These are phyloP conservation scores for Adineta ricciae DNA, from an alignment of 2,888 invertebrate species.

Conservation along the genomic window DNA sequence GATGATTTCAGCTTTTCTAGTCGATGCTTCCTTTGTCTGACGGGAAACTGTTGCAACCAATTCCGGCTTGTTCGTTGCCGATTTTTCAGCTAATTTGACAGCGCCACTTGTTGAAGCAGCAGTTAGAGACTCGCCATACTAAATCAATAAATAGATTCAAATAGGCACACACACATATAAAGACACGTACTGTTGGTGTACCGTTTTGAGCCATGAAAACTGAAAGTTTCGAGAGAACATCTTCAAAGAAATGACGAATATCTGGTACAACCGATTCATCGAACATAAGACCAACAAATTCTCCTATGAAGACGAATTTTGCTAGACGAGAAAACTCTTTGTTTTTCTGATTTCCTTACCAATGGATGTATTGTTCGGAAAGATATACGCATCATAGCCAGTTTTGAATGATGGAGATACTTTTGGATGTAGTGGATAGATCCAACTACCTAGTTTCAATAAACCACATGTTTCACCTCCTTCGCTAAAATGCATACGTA, in stretches of 20 bases:
- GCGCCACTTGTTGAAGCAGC: background rate
- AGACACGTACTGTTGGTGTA: background rate
- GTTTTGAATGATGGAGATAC: constrained; percentile 63
- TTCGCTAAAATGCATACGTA: constrained; percentile 42
- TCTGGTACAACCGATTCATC: constrained; percentile 55
- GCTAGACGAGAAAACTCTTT: too few relatives aligned
- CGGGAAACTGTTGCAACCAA: background rate
- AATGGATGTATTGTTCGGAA: constrained; percentile 59
- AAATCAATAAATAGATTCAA: background rate
- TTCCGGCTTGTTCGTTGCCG: background rate
- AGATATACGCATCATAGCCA: constrained; percentile 63
- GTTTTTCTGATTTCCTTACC: background rate
- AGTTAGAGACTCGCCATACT: background rate
- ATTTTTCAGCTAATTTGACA: background rate
- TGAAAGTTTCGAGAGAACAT: constrained; percentile 55
- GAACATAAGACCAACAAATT: constrained; percentile 61
- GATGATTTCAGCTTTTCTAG: background rate
- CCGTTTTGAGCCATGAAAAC: constrained; percentile 38
- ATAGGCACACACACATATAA: too few relatives aligned
- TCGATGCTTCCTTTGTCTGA: background rate
- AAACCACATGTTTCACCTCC: constrained; percentile 27
- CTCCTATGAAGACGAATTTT: constrained; percentile 54
- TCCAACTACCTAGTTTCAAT: constrained; percentile 54
- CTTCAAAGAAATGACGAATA: constrained; percentile 57
- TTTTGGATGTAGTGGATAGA: constrained; percentile 63